Percentiles rank a stretch among this genome's conserved stretches.
phyloP scores from a whole-genome alignment of 2,797 vertebrate genomes.

The Eurystomus glaucurus region DNA sequence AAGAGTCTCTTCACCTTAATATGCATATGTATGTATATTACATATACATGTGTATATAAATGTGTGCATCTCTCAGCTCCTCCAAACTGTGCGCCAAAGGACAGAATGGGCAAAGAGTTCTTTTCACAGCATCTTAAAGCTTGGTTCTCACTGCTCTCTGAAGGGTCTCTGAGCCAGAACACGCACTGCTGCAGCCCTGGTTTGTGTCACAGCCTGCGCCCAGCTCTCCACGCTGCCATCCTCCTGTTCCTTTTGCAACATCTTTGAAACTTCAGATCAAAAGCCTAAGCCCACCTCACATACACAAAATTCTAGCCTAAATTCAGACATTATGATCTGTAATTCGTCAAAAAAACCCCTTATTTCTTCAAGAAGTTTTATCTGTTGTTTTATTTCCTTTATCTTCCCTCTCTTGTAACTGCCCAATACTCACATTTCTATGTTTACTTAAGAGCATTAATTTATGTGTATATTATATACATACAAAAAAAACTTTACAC shows the following conservation, averaged over 20 bases:
- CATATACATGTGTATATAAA: fast-evolving
- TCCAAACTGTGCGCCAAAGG: not conserved
- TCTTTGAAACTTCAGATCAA: not conserved
- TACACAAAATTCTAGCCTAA: not conserved
- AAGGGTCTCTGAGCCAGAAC: not conserved
- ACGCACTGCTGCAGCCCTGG: not conserved
- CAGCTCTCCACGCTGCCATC: not conserved
- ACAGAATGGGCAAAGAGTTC: not conserved
- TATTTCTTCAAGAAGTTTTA: not conserved
- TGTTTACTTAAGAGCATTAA: not conserved
- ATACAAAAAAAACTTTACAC: not conserved
- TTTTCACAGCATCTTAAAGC: not conserved
- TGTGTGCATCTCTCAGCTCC: not conserved
- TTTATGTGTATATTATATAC: not conserved
- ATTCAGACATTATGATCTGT: not conserved
- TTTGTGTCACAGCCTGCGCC: not conserved
- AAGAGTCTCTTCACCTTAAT: not conserved
- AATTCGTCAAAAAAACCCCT: not conserved
- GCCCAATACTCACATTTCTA: not conserved
- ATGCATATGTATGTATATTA: not conserved
- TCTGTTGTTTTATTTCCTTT: not conserved
- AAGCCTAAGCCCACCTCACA: not conserved
- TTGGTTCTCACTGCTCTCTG: not conserved
- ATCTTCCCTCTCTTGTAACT: not conserved
- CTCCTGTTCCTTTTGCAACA: not conserved